Conservation (phyloP, 2,113 vertebrate genomes). For the Psophia crepitans region DNA sequence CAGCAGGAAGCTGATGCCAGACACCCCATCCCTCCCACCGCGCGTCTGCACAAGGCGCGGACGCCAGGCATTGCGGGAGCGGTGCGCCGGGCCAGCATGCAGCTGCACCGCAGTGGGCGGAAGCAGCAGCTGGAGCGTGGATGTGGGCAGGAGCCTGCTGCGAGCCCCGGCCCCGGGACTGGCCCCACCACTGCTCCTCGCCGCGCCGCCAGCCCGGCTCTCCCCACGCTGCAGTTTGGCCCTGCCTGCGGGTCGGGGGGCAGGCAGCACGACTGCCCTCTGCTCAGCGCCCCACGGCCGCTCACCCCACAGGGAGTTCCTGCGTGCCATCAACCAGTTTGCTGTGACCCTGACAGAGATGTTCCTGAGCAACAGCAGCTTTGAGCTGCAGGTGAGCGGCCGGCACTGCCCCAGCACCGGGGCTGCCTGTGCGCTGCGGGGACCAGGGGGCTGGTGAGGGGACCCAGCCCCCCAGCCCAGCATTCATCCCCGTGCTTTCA, state of each 20-base stretch:
- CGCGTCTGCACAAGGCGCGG: fast-evolving
- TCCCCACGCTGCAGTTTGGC: not conserved
- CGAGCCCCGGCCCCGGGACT: not conserved
- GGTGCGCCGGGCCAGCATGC: fast-evolving
- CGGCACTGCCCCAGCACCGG: fast-evolving
- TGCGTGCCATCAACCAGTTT: constrained; percentile 54
- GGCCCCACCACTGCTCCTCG: no score
- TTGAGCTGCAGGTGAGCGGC: constrained; percentile 65
- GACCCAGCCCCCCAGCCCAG: not conserved
- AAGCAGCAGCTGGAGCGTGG: not conserved
- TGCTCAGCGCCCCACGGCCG: fast-evolving
- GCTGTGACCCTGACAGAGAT: not conserved
- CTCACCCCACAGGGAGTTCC: constrained; percentile 42
- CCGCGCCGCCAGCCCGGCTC: not conserved
- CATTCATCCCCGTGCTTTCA: not conserved
- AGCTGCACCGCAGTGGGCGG: not conserved
- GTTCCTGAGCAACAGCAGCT: constrained; percentile 48
- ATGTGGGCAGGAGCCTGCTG: fast-evolving
- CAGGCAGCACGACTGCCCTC: not conserved
- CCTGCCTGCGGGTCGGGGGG: not conserved
- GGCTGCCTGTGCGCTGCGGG: not conserved
- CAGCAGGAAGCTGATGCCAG: not conserved
- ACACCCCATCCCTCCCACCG: not conserved
- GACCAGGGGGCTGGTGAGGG: fast-evolving
- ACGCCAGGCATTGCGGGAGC: not conserved